phyloP scores from a whole-genome alignment of 2,888 invertebrate species.

The Rhagonycha lutea region DNA sequence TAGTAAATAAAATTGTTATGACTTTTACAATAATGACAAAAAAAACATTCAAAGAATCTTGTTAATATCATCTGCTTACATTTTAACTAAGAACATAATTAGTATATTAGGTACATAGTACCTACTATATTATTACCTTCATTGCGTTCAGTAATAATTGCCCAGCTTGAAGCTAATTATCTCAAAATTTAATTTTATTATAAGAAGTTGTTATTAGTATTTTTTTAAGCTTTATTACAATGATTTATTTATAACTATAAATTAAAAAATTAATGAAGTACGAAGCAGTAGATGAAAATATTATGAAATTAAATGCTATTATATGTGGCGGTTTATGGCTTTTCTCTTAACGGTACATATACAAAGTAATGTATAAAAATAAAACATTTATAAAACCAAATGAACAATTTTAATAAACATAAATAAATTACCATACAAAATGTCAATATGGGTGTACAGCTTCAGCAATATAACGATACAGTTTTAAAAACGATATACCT shows the following conservation, averaged over 20 bases:
- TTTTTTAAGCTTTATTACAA: background rate
- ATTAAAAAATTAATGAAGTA: background rate
- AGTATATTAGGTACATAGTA: too few relatives aligned
- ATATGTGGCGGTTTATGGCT: background rate
- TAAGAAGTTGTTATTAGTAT: background rate
- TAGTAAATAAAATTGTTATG: too few relatives aligned
- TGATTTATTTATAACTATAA: background rate
- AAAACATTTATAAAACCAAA: background rate
- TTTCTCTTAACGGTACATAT: background rate
- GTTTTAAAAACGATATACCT: background rate
- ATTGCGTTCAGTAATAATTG: too few relatives aligned
- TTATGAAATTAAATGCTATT: background rate
- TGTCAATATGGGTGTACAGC: background rate
- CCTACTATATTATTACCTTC: too few relatives aligned
- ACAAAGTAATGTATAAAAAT: background rate
- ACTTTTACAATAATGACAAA: too few relatives aligned
- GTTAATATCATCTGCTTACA: too few relatives aligned
- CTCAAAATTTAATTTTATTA: background rate
- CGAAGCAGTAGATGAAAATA: too few relatives aligned
- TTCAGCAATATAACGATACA: background rate
- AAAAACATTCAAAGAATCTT: too few relatives aligned
- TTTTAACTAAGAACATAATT: too few relatives aligned
- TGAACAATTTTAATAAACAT: background rate
- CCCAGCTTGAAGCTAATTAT: too few relatives aligned
- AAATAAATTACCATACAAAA: background rate